phyloP scores from a whole-genome alignment of 2,888 invertebrate genomes.

The Ennomos quercinarius region DNA sequence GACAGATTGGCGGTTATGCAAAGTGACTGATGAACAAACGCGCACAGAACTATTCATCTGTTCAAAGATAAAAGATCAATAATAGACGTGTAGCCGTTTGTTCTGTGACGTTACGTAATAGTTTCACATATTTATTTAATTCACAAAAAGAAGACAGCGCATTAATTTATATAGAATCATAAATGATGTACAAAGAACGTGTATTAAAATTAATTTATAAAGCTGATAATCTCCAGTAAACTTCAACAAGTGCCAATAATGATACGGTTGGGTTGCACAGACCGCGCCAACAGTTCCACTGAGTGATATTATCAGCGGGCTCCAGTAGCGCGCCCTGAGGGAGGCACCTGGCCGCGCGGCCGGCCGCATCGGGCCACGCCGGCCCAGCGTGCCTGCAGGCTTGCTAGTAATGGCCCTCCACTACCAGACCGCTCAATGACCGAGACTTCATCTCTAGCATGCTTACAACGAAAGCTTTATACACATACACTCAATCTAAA shows the following conservation, averaged over 20 bases:
- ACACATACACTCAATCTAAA: background rate
- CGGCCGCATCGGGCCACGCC: slow-evolving; percentile 44
- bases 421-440: slow-evolving; percentile 25
- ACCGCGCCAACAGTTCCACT: slow-evolving; percentile 49
- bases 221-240: slow-evolving; percentile 39
- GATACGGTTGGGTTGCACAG: slow-evolving; percentile 47
- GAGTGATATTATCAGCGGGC: slow-evolving; percentile 58
- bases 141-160: slow-evolving; percentile 4
- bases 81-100: slow-evolving; percentile 5
- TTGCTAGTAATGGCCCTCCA: slow-evolving; percentile 56
- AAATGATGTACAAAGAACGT: slow-evolving; percentile 20
- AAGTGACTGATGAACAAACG: slow-evolving; percentile 34
- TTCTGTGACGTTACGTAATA: slow-evolving; percentile 1
- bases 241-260: slow-evolving; percentile 50
- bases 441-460: slow-evolving; percentile 2
- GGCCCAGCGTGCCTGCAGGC: slow-evolving; percentile 56
- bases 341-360: slow-evolving; percentile 49
- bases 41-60: slow-evolving; percentile 9
- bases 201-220: slow-evolving; percentile 14
- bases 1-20: slow-evolving; percentile 45
- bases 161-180: slow-evolving; percentile 12
- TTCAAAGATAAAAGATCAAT: slow-evolving; percentile 18
- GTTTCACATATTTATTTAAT: background rate
- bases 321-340: slow-evolving; percentile 69
- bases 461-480: slow-evolving; percentile 45